Percentiles rank a stretch among this genome's conserved stretches.
Conservation (phyloP, 1,140 invertebrate species). For the Pristionchus pacificus region DNA sequence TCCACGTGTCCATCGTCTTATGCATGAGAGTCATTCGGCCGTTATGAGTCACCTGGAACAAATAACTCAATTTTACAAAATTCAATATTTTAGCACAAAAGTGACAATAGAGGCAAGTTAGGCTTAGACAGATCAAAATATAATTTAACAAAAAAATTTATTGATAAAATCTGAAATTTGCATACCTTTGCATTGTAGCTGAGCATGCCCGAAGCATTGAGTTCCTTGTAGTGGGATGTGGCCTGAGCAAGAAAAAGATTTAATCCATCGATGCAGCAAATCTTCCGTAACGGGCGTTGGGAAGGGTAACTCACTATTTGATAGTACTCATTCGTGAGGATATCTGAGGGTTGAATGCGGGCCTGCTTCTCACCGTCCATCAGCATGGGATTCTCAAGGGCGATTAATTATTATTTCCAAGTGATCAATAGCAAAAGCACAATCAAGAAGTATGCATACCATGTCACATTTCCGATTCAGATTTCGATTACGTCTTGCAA, state of each 20-base stretch:
- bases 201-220: not conserved
- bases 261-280: no score
- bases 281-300: not conserved
- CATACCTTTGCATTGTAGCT: not conserved
- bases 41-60: not conserved
- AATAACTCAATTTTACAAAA: not conserved
- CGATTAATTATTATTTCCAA: not conserved
- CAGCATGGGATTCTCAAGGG: not conserved
- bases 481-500: not conserved
- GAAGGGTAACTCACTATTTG: not conserved
- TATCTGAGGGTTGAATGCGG: not conserved
- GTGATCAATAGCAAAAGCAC: not conserved
- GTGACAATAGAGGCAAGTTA: no score
- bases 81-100: not conserved
- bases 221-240: not conserved
- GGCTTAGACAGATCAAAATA: no score
- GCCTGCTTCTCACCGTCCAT: not conserved
- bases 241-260: not conserved
- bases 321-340: not conserved
- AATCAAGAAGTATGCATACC: not conserved
- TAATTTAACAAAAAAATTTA: no score
- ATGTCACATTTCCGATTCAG: not conserved
- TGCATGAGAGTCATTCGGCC: not conserved
- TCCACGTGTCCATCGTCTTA: not conserved
- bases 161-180: no score